These are phyloP conservation scores for Pterocles gutturalis DNA, from an alignment of 2,113 vertebrate genomes.

Conservation along the genomic window DNA sequence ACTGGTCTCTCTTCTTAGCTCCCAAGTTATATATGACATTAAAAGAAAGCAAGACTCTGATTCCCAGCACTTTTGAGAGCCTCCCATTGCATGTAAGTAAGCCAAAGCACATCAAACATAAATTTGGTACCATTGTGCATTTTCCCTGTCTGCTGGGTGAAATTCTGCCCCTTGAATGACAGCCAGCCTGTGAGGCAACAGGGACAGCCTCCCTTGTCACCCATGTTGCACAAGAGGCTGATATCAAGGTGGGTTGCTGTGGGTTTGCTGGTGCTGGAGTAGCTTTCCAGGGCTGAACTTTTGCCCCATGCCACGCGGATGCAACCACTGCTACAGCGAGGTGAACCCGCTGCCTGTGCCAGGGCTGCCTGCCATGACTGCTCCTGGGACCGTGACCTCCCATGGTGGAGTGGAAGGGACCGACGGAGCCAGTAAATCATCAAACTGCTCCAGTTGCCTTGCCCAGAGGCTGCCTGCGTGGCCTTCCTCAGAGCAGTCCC, in stretches of 20 bases:
- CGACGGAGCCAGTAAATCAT: background rate
- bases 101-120: background rate
- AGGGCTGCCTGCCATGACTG: background rate
- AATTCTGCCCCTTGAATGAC: background rate
- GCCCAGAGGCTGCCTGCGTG: background rate
- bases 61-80: background rate
- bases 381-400: background rate
- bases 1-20: background rate
- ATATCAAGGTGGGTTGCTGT: background rate
- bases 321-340: background rate
- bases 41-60: background rate
- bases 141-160: background rate
- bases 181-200: background rate
- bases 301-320: background rate
- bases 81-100: background rate
- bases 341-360: background rate
- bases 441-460: background rate
- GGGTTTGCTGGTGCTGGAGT: background rate
- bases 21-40: background rate
- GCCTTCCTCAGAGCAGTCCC: background rate
- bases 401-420: accelerated
- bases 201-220: background rate
- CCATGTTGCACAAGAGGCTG: background rate
- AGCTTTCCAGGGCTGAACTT: background rate
- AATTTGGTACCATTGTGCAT: background rate